These are phyloP conservation scores for Ischnus inquisitorius DNA, from an alignment of 2,888 invertebrate species.

Conservation along the genomic window DNA sequence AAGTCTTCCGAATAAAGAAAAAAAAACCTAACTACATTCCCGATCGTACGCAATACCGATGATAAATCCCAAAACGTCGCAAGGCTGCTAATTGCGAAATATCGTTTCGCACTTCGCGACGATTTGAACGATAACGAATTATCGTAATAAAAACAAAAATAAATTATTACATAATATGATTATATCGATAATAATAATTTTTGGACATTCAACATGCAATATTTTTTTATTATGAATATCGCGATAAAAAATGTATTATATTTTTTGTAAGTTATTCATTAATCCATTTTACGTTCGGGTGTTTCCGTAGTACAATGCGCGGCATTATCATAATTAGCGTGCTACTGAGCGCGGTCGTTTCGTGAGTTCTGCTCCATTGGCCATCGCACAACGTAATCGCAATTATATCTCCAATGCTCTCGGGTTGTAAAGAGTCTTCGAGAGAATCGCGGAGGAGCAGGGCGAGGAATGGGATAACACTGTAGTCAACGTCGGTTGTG, in stretches of 20 bases:
- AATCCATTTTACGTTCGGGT: no score
- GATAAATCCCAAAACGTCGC: constrained; percentile 1
- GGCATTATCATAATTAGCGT: not conserved
- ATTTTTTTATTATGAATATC: no score
- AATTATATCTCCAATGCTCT: not conserved
- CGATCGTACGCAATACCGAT: constrained; percentile 16
- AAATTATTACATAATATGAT: not conserved
- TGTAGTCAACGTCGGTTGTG: constrained; percentile 31
- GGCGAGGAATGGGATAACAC: not conserved
- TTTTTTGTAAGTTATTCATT: no score
- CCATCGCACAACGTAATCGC: not conserved
- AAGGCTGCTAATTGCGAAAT: not conserved
- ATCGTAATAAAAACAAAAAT: not conserved
- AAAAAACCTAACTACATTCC: not conserved
- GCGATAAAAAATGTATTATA: no score
- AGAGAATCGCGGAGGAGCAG: not conserved
- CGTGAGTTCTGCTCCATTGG: constrained; percentile 2
- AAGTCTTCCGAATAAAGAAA: not conserved
- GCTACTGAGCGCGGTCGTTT: not conserved
- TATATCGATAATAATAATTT: no score
- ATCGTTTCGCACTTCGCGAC: not conserved
- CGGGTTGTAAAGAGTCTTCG: not conserved
- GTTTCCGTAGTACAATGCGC: no score
- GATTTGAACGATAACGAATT: not conserved
- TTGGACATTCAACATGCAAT: no score